These are phyloP conservation scores for Petrosia ficiformis DNA, from an alignment of 37 sponge, comb jelly and placozoan species.

Conservation along the genomic window DNA sequence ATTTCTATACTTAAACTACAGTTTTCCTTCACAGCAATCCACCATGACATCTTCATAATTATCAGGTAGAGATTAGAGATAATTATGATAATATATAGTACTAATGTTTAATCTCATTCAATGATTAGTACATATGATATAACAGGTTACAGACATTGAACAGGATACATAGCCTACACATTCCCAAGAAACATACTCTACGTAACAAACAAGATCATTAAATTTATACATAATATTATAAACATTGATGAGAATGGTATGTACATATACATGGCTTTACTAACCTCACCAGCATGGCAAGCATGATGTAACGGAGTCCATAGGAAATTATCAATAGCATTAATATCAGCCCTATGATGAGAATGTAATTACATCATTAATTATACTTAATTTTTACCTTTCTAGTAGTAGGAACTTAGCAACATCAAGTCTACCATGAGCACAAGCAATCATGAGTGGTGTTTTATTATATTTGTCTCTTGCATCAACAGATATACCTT, in stretches of 20 bases:
- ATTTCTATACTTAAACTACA: no score
- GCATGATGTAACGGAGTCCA: slow-evolving; percentile 96
- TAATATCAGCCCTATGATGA: slow-evolving; percentile 75
- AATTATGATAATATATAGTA: no score
- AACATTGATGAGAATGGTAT: not conserved
- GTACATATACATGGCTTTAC: slow-evolving; percentile 10
- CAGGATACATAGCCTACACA: no score
- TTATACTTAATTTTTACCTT: slow-evolving; percentile 43
- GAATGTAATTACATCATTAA: not conserved
- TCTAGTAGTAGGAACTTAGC: slow-evolving; percentile 58
- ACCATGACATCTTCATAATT: no score
- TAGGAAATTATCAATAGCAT: slow-evolving; percentile 87
- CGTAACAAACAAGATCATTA: no score
- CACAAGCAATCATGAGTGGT: slow-evolving; percentile 91
- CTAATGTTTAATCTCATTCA: no score
- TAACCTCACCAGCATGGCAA: slow-evolving; percentile 85
- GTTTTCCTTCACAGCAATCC: no score
- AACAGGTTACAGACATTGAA: no score
- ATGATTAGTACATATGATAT: no score
- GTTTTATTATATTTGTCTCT: slow-evolving; percentile 96
- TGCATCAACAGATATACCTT: slow-evolving; percentile 56
- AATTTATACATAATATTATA: no score
- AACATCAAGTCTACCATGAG: slow-evolving; percentile 76
- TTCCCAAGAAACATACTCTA: no score
- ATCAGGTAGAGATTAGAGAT: no score